Conservation (phyloP, 2,113 vertebrate genomes). For the Onychorhynchus coronatus region DNA sequence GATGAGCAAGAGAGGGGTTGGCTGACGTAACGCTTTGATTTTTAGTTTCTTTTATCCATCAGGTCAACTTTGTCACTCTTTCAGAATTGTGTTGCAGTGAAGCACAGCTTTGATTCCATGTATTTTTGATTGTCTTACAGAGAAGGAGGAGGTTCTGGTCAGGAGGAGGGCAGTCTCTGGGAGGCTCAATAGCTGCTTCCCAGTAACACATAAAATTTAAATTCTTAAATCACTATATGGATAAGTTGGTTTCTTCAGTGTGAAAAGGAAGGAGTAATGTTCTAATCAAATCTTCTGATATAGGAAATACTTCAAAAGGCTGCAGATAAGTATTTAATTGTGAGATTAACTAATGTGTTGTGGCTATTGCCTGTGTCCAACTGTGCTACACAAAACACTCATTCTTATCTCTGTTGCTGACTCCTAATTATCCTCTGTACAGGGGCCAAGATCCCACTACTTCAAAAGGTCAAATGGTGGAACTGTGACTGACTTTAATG, state of each 20-base stretch:
- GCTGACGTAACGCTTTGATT: background rate
- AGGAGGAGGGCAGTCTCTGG: background rate
- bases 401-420: background rate
- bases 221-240: background rate
- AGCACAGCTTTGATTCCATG: background rate
- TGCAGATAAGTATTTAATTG: background rate
- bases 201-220: background rate
- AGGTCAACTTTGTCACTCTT: background rate
- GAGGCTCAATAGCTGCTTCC: background rate
- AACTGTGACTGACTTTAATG: background rate
- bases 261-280: background rate
- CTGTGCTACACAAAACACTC: background rate
- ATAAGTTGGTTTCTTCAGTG: background rate
- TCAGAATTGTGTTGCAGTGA: background rate
- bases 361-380: background rate
- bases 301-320: background rate
- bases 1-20: background rate
- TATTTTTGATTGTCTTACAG: background rate
- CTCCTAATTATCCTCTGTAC: background rate
- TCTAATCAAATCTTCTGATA: background rate
- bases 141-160: background rate
- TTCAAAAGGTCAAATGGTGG: background rate
- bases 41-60: background rate
- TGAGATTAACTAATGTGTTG: background rate
- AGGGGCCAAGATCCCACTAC: background rate